phyloP scores from a whole-genome alignment of 2,113 vertebrate species.

The Spea multiplicata region DNA sequence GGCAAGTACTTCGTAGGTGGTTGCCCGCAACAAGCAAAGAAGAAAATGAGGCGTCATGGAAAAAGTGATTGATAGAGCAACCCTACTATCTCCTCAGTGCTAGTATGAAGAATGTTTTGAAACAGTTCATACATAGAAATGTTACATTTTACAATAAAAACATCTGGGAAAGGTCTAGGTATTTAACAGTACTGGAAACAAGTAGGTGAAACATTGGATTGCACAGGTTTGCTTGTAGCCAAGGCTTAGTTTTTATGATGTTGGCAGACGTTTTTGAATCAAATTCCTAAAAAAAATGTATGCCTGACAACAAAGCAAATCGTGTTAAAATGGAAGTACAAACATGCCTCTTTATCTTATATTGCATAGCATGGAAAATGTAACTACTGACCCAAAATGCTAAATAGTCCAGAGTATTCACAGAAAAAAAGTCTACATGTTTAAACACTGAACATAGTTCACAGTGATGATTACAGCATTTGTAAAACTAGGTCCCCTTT shows the following conservation, averaged over 20 bases:
- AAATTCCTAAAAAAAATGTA: neutral
- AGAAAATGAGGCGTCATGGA: too few relatives aligned
- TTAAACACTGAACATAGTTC: neutral
- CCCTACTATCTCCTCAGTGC: too few relatives aligned
- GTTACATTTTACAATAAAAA: too few relatives aligned
- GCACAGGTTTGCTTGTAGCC: neutral
- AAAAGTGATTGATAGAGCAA: too few relatives aligned
- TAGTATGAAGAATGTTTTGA: too few relatives aligned
- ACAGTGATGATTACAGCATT: neutral
- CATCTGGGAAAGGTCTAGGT: too few relatives aligned
- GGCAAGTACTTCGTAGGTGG: too few relatives aligned
- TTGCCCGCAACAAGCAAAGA: too few relatives aligned
- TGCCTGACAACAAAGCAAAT: neutral
- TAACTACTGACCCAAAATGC: slow-evolving; percentile 11
- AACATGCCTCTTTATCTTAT: neutral
- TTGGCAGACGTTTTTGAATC: neutral
- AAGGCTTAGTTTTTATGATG: neutral
- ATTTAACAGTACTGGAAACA: too few relatives aligned
- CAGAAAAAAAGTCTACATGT: neutral
- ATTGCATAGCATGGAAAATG: slow-evolving; percentile 30
- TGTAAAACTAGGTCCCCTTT: neutral
- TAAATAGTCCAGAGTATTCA: neutral
- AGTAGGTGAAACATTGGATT: too few relatives aligned
- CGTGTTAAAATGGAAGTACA: neutral
- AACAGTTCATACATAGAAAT: too few relatives aligned